phyloP scores from a whole-genome alignment of 2,113 vertebrate species.

The Silurus meridionalis region DNA sequence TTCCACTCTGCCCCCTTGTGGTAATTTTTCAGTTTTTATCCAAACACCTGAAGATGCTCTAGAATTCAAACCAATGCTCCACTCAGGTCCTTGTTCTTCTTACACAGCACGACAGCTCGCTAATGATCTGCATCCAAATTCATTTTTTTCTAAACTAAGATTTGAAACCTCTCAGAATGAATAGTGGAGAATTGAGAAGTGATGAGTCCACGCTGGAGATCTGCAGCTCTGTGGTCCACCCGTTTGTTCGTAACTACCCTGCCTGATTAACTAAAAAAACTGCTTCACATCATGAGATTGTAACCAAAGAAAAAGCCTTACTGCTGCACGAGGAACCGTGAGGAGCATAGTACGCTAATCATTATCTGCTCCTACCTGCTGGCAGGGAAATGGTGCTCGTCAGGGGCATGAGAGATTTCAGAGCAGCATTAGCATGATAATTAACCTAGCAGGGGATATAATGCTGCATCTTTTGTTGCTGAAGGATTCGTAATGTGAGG shows the following conservation, averaged over 20 bases:
- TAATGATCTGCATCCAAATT: background rate
- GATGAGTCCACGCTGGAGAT: background rate
- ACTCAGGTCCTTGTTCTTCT: background rate
- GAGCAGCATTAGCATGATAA: background rate
- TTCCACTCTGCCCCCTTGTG: background rate
- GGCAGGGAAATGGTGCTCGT: background rate
- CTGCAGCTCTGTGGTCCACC: background rate
- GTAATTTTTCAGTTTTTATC: background rate
- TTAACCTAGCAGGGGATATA: background rate
- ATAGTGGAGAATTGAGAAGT: background rate
- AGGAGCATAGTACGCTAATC: background rate
- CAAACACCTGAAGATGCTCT: background rate
- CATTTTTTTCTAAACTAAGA: background rate
- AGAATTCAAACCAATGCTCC: background rate
- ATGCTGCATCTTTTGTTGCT: background rate
- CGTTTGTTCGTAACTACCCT: background rate
- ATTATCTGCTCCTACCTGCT: conserved; percentile 19
- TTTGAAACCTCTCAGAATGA: background rate
- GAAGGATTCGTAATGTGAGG: background rate
- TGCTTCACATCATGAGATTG: background rate
- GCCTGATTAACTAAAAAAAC: background rate
- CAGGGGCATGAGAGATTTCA: background rate
- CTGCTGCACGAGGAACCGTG: background rate
- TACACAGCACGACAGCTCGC: background rate
- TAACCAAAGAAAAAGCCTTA: background rate